Percentiles rank a stretch among this genome's conserved stretches.
These are phyloP conservation scores for Pollenia angustigena DNA, from an alignment of 2,888 invertebrate species.

Conservation along the genomic window DNA sequence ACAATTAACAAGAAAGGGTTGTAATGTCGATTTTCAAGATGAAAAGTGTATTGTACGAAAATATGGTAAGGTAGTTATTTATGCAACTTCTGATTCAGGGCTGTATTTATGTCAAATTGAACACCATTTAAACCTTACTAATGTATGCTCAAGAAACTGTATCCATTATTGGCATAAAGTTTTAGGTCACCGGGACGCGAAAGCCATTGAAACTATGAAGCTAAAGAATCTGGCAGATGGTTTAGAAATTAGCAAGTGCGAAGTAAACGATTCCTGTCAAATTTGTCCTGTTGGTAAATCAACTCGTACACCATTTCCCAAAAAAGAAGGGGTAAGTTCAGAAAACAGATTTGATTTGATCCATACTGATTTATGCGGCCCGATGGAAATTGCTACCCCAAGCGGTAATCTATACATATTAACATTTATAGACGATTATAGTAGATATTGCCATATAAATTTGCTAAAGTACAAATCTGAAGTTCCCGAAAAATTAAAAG, in stretches of 20 bases:
- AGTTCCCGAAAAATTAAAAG: neutral
- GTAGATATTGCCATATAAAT: conserved; percentile 32
- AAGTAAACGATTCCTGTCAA: conserved; percentile 6
- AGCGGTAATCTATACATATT: conserved; percentile 24
- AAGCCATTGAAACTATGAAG: neutral
- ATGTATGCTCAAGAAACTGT: neutral
- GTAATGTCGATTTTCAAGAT: neutral
- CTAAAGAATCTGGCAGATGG: neutral
- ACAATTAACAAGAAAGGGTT: conserved; percentile 8
- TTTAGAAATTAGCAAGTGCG: no score
- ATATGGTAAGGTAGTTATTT: no score
- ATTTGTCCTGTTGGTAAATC: conserved; percentile 31
- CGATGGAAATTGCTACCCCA: neutral
- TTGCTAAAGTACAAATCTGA: conserved; percentile 32
- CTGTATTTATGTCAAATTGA: conserved; percentile 3
- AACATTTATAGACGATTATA: conserved; percentile 46
- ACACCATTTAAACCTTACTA: neutral
- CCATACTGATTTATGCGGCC: conserved; percentile 28
- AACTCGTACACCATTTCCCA: conserved; percentile 2
- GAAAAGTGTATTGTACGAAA: no score
- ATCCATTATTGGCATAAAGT: conserved; percentile 10
- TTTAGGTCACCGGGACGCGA: neutral
- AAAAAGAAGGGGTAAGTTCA: conserved; percentile 17
- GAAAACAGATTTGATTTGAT: conserved; percentile 16
- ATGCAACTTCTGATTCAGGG: no score